phyloP scores from a whole-genome alignment of 2,113 vertebrate species.

The Herpetotheres cachinnans region DNA sequence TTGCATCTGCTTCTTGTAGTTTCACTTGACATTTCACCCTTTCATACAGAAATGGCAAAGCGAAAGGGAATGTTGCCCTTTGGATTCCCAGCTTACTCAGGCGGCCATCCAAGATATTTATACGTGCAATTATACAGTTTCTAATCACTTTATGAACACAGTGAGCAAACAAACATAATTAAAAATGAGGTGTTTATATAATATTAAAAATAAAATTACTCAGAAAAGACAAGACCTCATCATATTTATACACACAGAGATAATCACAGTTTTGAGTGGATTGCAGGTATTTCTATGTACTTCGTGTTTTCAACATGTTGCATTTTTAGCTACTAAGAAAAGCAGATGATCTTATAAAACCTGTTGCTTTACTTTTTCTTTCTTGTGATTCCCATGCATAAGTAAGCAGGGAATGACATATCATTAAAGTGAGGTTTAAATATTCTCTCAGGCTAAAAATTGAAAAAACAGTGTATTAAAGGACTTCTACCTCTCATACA shows the following conservation, averaged over 20 bases:
- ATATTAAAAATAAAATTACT: not conserved
- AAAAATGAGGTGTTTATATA: not conserved
- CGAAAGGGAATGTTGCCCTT: not conserved
- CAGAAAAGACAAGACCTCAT: not conserved
- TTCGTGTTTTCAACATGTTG: not conserved
- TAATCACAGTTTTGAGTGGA: not conserved
- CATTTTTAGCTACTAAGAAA: not conserved
- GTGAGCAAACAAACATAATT: not conserved
- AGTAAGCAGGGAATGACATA: not conserved
- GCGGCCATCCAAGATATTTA: not conserved
- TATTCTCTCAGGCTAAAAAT: not conserved
- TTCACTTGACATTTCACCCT: not conserved
- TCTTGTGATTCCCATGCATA: not conserved
- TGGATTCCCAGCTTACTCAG: not conserved
- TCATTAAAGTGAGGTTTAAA: not conserved
- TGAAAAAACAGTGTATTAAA: not conserved
- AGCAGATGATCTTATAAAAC: not conserved
- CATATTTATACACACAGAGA: not conserved
- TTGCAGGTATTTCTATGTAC: not conserved
- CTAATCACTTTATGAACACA: not conserved
- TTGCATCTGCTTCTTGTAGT: not conserved
- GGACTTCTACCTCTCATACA: not conserved
- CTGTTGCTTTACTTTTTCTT: not conserved
- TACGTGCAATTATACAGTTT: not conserved
- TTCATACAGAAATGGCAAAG: not conserved